These are phyloP conservation scores for Synanthedon vespiformis DNA, from an alignment of 2,888 invertebrate species.

Conservation along the genomic window DNA sequence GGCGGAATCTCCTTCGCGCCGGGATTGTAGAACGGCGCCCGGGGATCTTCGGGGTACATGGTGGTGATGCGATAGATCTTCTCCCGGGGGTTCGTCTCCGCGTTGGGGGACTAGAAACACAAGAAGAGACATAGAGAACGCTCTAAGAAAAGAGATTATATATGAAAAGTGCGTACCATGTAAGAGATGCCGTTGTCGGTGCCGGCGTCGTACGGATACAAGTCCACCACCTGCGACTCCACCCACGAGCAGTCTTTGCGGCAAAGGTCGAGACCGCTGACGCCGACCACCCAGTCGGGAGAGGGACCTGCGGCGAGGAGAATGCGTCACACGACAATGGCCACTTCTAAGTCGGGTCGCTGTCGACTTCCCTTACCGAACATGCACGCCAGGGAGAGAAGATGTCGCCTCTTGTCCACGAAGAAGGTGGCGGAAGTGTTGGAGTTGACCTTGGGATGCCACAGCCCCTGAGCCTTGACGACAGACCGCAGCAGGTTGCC, in stretches of 20 bases:
- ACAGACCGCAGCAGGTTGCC: conserved; percentile 83
- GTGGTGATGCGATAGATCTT: conserved; percentile 91
- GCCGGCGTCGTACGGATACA: conserved; percentile 96
- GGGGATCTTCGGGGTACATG: conserved; percentile 89
- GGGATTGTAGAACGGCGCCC: conserved; percentile 92
- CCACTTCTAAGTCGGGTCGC: not conserved
- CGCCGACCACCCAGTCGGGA: conserved; percentile 98
- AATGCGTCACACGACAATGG: not conserved
- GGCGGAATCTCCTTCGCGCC: conserved; percentile 78
- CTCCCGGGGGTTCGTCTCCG: conserved; percentile 82
- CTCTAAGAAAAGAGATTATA: too few species aligned
- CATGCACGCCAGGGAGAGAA: conserved; percentile 90
- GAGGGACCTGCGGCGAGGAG: conserved; percentile 78
- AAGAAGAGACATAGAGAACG: not conserved
- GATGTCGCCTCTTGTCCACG: conserved; percentile 86
- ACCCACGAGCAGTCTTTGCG: conserved; percentile 91
- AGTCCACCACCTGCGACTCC: conserved; percentile 83
- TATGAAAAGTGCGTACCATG: conserved; percentile 68
- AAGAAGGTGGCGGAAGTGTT: conserved; percentile 86
- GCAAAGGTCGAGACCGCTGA: conserved; percentile 90
- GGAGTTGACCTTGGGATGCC: conserved; percentile 89
- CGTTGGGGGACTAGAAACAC: conserved; percentile 78
- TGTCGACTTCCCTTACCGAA: conserved; percentile 67
- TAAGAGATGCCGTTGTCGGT: conserved; percentile 95
- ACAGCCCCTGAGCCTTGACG: conserved; percentile 89